These are phyloP conservation scores for Amphibalanus amphitrite DNA, from an alignment of 1,140 invertebrate genomes.

Conservation along the genomic window DNA sequence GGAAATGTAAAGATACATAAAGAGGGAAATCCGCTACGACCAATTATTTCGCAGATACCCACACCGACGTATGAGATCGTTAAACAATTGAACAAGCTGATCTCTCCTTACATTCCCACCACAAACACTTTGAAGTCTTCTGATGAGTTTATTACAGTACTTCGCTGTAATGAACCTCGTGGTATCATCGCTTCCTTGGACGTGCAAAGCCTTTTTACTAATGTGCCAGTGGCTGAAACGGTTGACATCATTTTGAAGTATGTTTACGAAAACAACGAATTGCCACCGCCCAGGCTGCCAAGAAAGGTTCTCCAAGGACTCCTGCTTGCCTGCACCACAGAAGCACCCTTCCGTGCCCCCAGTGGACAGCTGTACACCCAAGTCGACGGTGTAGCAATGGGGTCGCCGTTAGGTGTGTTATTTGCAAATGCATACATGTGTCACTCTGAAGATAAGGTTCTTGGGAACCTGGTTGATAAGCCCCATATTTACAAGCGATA, in stretches of 20 bases:
- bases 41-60: conserved; percentile 11
- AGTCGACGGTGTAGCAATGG: conserved; percentile 7
- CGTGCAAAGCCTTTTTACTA: conserved; percentile 8
- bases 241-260: conserved; percentile 5
- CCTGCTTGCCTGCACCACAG: background rate
- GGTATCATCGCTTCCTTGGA: conserved; percentile 8
- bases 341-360: background rate
- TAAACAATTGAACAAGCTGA: background rate
- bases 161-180: conserved; percentile 2
- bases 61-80: conserved; percentile 7
- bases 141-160: conserved; percentile 3
- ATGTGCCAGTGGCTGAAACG: conserved; percentile 5
- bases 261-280: conserved; percentile 5
- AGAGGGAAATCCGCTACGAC: background rate
- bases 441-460: conserved; percentile 4
- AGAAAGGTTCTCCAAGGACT: background rate
- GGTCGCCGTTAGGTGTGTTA: conserved; percentile 5
- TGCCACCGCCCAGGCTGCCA: conserved; percentile 6
- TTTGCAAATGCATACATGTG: conserved; percentile 3
- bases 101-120: conserved; percentile 4
- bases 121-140: background rate
- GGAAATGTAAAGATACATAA: conserved; percentile 12
- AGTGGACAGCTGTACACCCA: conserved; percentile 5
- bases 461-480: too few relatives aligned
- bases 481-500: conserved; percentile 5